These are phyloP conservation scores for Chondrosia reniformis DNA, from an alignment of 37 sponge, comb jelly and placozoan genomes.

Conservation along the genomic window DNA sequence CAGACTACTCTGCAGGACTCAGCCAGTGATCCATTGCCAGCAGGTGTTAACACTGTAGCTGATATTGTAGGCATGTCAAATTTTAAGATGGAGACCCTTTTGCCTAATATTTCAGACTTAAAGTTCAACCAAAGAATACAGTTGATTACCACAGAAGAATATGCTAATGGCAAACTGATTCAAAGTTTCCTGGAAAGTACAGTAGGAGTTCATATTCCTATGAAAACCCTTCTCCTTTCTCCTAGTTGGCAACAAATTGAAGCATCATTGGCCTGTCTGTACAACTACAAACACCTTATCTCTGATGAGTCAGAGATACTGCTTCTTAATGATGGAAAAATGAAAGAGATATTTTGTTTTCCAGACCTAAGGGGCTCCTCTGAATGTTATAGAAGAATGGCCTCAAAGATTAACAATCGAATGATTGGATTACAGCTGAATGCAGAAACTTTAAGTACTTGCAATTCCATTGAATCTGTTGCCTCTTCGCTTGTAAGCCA, in stretches of 20 bases:
- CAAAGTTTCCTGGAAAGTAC: not conserved
- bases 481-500: not conserved
- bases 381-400: not conserved
- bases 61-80: no score
- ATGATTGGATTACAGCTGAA: not conserved
- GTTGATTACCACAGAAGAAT: no score
- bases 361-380: slow-evolving; percentile 5
- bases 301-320: not conserved
- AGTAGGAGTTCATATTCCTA: not conserved
- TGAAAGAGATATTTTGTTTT: not conserved
- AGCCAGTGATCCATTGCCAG: no score
- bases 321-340: not conserved
- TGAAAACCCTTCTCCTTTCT: not conserved
- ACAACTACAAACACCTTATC: not conserved
- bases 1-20: no score
- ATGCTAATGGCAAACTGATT: no score
- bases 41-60: no score
- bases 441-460: no score
- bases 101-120: no score
- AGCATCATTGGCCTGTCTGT: not conserved
- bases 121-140: no score
- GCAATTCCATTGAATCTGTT: no score
- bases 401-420: not conserved
- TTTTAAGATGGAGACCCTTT: no score
- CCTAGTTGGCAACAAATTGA: not conserved